phyloP scores from a whole-genome alignment of 2,888 invertebrate genomes.

The Metellina segmentata region DNA sequence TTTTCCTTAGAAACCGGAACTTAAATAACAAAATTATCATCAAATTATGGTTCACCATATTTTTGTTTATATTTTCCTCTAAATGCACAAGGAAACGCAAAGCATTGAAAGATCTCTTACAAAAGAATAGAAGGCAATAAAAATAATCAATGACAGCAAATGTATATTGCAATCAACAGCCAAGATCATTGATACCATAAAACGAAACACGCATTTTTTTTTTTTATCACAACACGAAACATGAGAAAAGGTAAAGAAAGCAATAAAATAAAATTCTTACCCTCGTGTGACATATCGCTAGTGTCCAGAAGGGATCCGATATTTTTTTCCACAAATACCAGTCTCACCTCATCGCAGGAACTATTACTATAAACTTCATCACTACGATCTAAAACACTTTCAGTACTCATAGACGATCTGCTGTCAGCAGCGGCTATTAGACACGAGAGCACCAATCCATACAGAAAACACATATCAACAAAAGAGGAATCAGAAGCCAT shows the following conservation, averaged over 20 bases:
- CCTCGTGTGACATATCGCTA: slow-evolving; percentile 66
- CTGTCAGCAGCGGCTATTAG: slow-evolving; percentile 11
- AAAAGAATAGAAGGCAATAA: too few relatives aligned
- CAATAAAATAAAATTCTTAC: slow-evolving; percentile 32
- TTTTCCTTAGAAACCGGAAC: too few relatives aligned
- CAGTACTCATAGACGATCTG: slow-evolving; percentile 1
- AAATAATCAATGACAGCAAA: too few relatives aligned
- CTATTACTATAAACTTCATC: slow-evolving; percentile 47
- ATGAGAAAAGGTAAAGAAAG: not conserved
- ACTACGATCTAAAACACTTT: slow-evolving; percentile 33
- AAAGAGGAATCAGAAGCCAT: slow-evolving; percentile 28
- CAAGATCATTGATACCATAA: too few relatives aligned
- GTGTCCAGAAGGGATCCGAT: slow-evolving; percentile 57
- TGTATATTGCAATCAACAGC: too few relatives aligned
- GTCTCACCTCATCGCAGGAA: slow-evolving; percentile 60
- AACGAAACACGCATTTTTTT: too few relatives aligned
- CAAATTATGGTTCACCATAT: too few relatives aligned
- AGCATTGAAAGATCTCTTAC: too few relatives aligned
- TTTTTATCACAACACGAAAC: too few relatives aligned
- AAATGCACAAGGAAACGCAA: too few relatives aligned
- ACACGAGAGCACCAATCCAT: slow-evolving; percentile 37
- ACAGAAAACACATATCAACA: slow-evolving; percentile 48
- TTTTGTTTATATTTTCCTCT: too few relatives aligned
- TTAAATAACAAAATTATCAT: too few relatives aligned
- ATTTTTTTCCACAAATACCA: slow-evolving; percentile 59